Evolutionary conservation across 2,797 vertebrate species (phyloP), one percentile per base, ranked within the genome.

Genomic region (Xiphophorus birchmanni): DNA sequence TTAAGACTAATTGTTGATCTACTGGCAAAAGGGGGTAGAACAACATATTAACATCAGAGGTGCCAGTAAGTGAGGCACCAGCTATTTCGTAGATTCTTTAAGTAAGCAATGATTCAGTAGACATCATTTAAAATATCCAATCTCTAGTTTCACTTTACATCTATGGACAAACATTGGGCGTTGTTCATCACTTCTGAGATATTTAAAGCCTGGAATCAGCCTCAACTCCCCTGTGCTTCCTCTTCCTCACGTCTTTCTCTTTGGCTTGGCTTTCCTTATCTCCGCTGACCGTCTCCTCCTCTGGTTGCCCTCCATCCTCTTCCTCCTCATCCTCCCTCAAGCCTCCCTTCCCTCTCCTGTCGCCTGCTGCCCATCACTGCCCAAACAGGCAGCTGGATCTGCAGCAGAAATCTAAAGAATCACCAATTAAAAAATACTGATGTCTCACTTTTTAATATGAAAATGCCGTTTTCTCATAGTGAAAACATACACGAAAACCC

Each of bases 171-270:
- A 47, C 9, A n/a, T 29, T 47, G 69, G 69, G 69, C 29, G 40
- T 71, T 23, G 40, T n/a, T 71, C 40, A 71, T 42, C 18, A 71
- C 42, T 32, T 0, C 17, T 81, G 73, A 56, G n/a, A 32, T 37
- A 44, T 18, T 73, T 44, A 75, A 89, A 78, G 9, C 37, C 21
- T 81, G 60, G 80, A 74, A 87, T 1, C 2, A 18, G 32, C 72
- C 71, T 86, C 54, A n/a, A 80, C 92, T 91, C 90, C 87, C 86
- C 50, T 82, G 8, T 78, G 54, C 82, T 91, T 91, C 90, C 89
- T 88, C 86, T 88, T 90, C 85, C 82, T 89, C 88, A 42, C 52
- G 80, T 48, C 79, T 79, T 48, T 78, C 79, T 75, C 71, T 85
- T 87, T 23, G 1, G 74, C 77, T 58, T 32, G 1, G 65, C 63